Conservation (phyloP, 2,888 invertebrate genomes). For the Crioceris asparagi region DNA sequence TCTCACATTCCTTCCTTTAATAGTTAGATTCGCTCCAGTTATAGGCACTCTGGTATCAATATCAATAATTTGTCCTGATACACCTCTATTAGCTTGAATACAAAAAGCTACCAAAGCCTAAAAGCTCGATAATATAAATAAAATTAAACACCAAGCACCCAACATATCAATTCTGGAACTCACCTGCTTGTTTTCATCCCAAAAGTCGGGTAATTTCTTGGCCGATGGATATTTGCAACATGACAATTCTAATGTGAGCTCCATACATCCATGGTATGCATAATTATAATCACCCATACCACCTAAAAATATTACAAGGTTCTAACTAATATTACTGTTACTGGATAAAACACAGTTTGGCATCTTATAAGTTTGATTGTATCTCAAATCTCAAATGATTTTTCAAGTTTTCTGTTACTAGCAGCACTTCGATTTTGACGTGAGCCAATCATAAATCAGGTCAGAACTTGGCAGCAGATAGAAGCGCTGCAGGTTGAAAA, state of each 20-base stretch:
- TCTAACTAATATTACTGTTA: too few relatives aligned
- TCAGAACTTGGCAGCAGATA: too few relatives aligned
- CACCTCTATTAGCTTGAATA: slow-evolving; percentile 46
- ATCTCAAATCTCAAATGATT: too few relatives aligned
- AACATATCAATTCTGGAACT: slow-evolving; percentile 6
- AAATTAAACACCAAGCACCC: background rate
- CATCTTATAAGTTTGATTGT: too few relatives aligned
- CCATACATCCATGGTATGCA: slow-evolving; percentile 52
- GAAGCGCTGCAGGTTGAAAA: too few relatives aligned
- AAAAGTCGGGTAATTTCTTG: slow-evolving; percentile 40
- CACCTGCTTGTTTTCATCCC: slow-evolving; percentile 49
- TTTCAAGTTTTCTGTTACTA: too few relatives aligned
- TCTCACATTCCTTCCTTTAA: slow-evolving; percentile 46
- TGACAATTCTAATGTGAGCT: slow-evolving; percentile 53
- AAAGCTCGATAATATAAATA: slow-evolving; percentile 14
- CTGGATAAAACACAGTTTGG: too few relatives aligned
- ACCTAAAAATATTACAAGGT: too few relatives aligned
- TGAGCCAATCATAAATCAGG: too few relatives aligned
- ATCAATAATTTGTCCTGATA: slow-evolving; percentile 47
- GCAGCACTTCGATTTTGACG: too few relatives aligned
- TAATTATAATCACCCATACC: slow-evolving; percentile 63
- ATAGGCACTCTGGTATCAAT: slow-evolving; percentile 39
- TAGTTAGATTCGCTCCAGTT: slow-evolving; percentile 40
- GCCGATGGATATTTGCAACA: slow-evolving; percentile 55
- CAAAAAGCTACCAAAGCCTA: slow-evolving; percentile 45